Evolutionary conservation across 2,797 vertebrate species (phyloP).

Genomic region (Setipinna tenuifilis): DNA sequence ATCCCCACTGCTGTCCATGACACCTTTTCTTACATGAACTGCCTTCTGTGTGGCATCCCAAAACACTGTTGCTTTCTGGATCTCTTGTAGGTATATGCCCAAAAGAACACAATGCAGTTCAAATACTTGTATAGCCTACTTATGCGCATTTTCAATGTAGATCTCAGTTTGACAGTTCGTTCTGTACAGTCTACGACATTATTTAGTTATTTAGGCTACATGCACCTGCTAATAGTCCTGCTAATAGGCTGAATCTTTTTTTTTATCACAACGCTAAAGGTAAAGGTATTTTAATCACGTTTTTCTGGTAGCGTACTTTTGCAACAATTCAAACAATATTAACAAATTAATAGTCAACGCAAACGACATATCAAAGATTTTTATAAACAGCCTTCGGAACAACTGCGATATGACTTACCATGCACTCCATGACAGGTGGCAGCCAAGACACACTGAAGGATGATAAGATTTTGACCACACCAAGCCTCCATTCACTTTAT

Average conservation of each 20-base stretch:
- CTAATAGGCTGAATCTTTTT: too few relatives aligned
- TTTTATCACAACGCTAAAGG: too few relatives aligned
- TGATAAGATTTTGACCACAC: neutral
- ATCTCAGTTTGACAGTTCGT: neutral
- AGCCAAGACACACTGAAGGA: constrained; percentile 17
- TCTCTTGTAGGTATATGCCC: constrained; percentile 45
- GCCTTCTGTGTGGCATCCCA: constrained; percentile 79
- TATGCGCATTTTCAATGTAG: too few relatives aligned
- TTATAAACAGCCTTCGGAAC: neutral
- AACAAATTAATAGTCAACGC: too few relatives aligned
- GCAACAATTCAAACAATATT: too few relatives aligned
- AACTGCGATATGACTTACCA: neutral
- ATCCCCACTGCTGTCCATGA: constrained; percentile 79
- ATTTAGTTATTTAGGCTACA: too few relatives aligned
- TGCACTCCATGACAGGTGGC: neutral
- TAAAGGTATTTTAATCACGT: too few relatives aligned
- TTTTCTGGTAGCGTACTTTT: too few relatives aligned
- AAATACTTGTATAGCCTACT: neutral
- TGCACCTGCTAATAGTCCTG: too few relatives aligned
- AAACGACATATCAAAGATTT: too few relatives aligned
- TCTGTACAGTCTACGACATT: too few relatives aligned
- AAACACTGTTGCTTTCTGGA: constrained; percentile 79
- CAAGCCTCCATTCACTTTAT: neutral
- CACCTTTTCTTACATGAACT: constrained; percentile 74
- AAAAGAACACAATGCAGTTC: neutral